Conservation (phyloP, 2,888 invertebrate genomes). For the Nymphalis polychloros region DNA sequence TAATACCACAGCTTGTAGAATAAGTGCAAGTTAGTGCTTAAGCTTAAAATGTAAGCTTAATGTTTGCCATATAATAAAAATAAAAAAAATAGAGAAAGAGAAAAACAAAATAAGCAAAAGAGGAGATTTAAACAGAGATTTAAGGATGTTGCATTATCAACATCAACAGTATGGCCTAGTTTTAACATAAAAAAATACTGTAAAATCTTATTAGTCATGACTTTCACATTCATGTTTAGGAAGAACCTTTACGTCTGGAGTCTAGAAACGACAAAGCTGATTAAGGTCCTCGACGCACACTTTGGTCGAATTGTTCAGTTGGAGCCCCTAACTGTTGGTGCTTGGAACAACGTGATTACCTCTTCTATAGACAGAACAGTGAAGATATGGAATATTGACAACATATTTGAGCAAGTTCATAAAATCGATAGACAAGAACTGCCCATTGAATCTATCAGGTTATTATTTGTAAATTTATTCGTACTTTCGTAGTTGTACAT, state of each 20-base stretch:
- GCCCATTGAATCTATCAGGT: slow-evolving; percentile 96
- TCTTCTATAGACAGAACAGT: slow-evolving; percentile 98
- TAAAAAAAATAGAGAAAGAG: no score
- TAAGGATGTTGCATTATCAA: no score
- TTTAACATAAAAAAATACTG: no score
- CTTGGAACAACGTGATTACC: slow-evolving; percentile 97
- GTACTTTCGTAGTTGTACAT: no score
- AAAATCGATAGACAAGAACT: slow-evolving; percentile 97
- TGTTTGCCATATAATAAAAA: no score
- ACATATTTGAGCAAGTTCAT: slow-evolving; percentile 98
- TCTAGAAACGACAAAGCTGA: slow-evolving; percentile 88
- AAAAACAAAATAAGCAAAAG: no score
- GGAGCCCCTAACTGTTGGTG: slow-evolving; percentile 91
- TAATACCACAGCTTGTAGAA: no score
- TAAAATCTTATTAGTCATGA: not conserved
- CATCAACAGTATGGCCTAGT: no score
- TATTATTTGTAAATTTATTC: slow-evolving; percentile 26
- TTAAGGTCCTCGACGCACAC: slow-evolving; percentile 97
- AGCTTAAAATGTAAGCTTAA: no score
- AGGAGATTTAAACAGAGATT: no score
- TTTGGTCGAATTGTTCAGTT: slow-evolving; percentile 97
- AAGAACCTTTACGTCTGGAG: slow-evolving; percentile 98
- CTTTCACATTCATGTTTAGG: slow-evolving; percentile 61
- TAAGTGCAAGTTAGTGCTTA: no score
- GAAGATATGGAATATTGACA: slow-evolving; percentile 99